phyloP scores from a whole-genome alignment of 2,888 invertebrate genomes.

The Drosophila atroscutellata region DNA sequence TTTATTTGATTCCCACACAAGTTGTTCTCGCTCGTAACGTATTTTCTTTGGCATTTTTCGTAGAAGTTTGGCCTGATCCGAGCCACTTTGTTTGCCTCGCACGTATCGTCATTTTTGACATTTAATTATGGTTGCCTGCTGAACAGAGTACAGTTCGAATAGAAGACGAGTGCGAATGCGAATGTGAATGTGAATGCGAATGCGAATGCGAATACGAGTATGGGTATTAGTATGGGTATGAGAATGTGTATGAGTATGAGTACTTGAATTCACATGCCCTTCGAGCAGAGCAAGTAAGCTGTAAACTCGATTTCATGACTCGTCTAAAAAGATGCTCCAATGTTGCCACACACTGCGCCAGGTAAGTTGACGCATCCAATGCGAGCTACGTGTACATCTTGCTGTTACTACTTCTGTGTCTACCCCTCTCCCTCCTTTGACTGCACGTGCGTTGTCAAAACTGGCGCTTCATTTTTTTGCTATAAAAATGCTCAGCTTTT shows the following conservation, averaged over 20 bases:
- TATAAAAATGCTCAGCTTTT: constrained; percentile 47
- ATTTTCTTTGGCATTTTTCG: constrained; percentile 36
- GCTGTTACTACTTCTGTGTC: neutral
- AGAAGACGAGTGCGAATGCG: constrained; percentile 10
- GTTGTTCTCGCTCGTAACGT: constrained; percentile 17
- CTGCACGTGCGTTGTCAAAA: constrained; percentile 76
- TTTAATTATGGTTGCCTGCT: constrained; percentile 79
- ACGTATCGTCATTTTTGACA: constrained; percentile 83
- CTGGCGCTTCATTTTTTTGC: constrained; percentile 68
- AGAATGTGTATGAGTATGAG: neutral
- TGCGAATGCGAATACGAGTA: constrained; percentile 9
- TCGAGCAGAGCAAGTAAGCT: constrained; percentile 46
- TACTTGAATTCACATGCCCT: constrained; percentile 2
- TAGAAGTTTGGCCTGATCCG: constrained; percentile 52
- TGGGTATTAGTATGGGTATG: neutral
- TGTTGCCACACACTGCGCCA: constrained; percentile 38
- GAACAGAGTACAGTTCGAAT: constrained; percentile 29
- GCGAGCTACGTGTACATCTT: constrained; percentile 50
- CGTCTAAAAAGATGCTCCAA: constrained; percentile 62
- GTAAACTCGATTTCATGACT: constrained; percentile 75
- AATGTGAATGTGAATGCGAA: constrained; percentile 17
- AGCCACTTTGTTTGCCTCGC: constrained; percentile 68
- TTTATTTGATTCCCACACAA: constrained; percentile 48
- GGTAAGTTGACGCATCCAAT: constrained; percentile 58
- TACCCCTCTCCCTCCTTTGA: neutral